Percentiles rank a stretch among this genome's conserved stretches.
Evolutionary conservation across 2,888 invertebrate genomes (phyloP).

Genomic region (Leptopterna dolabrata): DNA sequence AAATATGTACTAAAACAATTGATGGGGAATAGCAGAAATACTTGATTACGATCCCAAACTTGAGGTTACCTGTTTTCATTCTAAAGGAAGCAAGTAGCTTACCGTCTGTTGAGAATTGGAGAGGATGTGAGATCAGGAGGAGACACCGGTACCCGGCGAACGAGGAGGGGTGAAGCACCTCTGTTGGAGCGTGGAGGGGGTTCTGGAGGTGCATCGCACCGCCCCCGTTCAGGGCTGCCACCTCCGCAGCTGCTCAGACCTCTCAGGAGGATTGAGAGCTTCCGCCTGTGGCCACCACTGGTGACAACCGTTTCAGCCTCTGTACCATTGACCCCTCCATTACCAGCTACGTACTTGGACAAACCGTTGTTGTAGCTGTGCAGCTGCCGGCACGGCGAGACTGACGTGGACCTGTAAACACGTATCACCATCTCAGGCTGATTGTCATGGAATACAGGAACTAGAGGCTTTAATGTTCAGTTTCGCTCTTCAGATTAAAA

Average conservation of each 20-base stretch:
- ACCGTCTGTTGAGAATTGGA: slow-evolving; percentile 57
- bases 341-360: slow-evolving; percentile 48
- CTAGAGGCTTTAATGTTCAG: no score
- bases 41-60: no score
- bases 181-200: slow-evolving; percentile 62
- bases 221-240: slow-evolving; percentile 39
- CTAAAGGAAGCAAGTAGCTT: background rate
- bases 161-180: slow-evolving; percentile 57
- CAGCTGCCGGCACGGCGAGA: slow-evolving; percentile 62
- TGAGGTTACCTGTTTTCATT: no score
- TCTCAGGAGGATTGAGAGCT: slow-evolving; percentile 55
- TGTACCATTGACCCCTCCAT: background rate
- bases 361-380: slow-evolving; percentile 53
- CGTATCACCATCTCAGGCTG: background rate
- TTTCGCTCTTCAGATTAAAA: no score
- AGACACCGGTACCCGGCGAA: slow-evolving; percentile 39
- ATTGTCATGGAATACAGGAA: no score
- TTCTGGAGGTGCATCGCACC: slow-evolving; percentile 58
- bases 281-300: slow-evolving; percentile 43
- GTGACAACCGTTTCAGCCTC: slow-evolving; percentile 23
- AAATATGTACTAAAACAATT: no score
- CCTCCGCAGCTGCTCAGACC: slow-evolving; percentile 58
- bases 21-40: no score
- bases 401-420: slow-evolving; percentile 63
- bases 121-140: slow-evolving; percentile 56